Base-by-base conservation (phyloP, 1,140 invertebrate genomes). In the Liolophura sinensis region DNA sequence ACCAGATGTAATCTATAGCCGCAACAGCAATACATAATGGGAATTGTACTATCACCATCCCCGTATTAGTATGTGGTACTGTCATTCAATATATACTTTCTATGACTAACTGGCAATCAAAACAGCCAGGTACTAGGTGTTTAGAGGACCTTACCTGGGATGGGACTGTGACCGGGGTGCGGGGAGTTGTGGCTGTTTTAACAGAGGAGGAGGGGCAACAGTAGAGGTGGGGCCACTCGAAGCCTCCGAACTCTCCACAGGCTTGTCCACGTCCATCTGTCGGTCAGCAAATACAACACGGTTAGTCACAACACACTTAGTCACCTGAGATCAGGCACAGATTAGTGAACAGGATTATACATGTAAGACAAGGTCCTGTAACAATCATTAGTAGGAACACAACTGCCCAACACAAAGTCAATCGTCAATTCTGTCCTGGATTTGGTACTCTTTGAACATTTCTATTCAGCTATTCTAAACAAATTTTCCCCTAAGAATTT, bases 151-250 rank as follows among this genome's bases (percentile, higher is more conserved):
- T n/a, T 50, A 64, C 55, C 58, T 64, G 40, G 20, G 62, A 24
- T 65, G 55, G 47, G 56, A 22, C 24, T 65, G 48, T 57, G 51
- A 54, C 49, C 59, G 27, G 58, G 24, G 55, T 47, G 65, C 55
- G 51, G 65, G 55, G 20, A 47, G 52, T 60, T 71, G 72, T 20
- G 77, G 66, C 63, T 79, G 74, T 72, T 78, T 78, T 3, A 79
- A 64, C 9, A 78, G 65, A 50, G 78, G 78, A 1, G 78, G 78
- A 11, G 76, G 75, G 9, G 62, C 62, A 15, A 60, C 27, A 40
- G 50, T 56, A 15, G 48, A 20, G 14, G 57, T 24, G 22, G 60
- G 40, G 58, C 25, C 54, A 22, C 18, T 58, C 31, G 27, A 50
- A 56, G 62, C 27, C 6, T 27, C 48, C 27, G 16, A 31, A 59